Evolutionary conservation across 2,888 invertebrate genomes (phyloP), one percentile per base, ranked within the genome.

Genomic region (Drosophila bunnanda): DNA sequence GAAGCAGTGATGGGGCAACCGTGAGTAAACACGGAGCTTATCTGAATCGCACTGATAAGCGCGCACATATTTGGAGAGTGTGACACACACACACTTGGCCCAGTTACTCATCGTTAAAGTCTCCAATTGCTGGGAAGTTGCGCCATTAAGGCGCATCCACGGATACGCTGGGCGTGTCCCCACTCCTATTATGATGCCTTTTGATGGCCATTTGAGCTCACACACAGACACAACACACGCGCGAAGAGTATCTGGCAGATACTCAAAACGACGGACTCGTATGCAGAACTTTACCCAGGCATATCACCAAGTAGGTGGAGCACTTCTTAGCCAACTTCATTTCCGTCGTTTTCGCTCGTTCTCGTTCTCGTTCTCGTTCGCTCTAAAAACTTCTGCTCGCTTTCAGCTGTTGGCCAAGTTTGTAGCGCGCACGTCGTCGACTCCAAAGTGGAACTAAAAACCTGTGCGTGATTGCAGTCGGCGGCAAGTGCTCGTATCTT

Each of bases 241-340:
- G 10, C 46, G 15, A 15, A 44, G 41, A 25, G 36, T 44, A 50
- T 72, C 72, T 34, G 13, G 2, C n/a, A 46, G 60, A 46, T 48
- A 48, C 70, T 69, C 72, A 12, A 38, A 53, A 50, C 41, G 39
- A n/a, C 56, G 13, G 36, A 64, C 34, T 60, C 32, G 36, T 41
- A 69, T 65, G 48, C 44, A 62, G 17, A 80, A 87, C 72, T 81
- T 80, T 91, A 91, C 91, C 89, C 58, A 91, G 70, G 68, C 89
- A 84, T 60, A 91, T 88, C 79, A 91, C 76, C 77, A 91, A 78
- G 64, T 85, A 90, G 48, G 91, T 87, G 58, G 89, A 82, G 43
- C 60, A 82, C 70, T 86, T 90, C 72, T 88, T 91, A 32, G 81
- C 48, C 75, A 82, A 76, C 76, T 86, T 88, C 90, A 90, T 91